Percentiles rank a stretch among this genome's conserved stretches.
Evolutionary conservation across 2,888 invertebrate genomes (phyloP).

Genomic region (Monopis laevigella): DNA sequence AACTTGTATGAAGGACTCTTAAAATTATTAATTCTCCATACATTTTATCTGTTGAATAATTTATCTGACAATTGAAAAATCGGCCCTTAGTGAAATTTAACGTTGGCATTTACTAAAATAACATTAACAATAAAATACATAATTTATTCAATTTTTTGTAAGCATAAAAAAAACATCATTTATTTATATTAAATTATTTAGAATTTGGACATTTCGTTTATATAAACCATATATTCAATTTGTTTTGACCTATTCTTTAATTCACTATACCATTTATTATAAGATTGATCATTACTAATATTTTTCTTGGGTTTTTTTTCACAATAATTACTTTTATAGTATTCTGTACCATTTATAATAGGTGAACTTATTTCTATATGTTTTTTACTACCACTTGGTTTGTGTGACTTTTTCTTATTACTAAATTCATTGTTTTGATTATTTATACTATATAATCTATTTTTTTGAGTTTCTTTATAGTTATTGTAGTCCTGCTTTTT

Average conservation of each 20-base stretch:
- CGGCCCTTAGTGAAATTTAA: no score
- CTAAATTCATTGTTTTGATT: not conserved
- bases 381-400: not conserved
- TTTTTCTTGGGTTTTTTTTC: conserved; percentile 5
- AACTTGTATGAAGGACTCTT: no score
- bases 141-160: no score
- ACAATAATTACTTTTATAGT: not conserved
- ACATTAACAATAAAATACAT: no score
- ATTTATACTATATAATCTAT: not conserved
- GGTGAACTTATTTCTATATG: not conserved
- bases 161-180: no score
- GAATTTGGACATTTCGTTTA: conserved; percentile 37
- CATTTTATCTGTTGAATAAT: no score
- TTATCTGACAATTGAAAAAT: no score
- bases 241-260: conserved; percentile 34
- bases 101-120: no score
- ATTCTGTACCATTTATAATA: not conserved
- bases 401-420: not conserved
- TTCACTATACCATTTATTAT: conserved; percentile 38
- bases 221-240: conserved; percentile 37
- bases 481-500: no score
- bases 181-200: no score
- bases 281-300: conserved; percentile 19
- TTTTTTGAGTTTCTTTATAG: not conserved
- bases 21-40: no score